These are phyloP conservation scores for Pseudomyrmex concolor DNA, from an alignment of 1,140 invertebrate species.

Conservation along the genomic window DNA sequence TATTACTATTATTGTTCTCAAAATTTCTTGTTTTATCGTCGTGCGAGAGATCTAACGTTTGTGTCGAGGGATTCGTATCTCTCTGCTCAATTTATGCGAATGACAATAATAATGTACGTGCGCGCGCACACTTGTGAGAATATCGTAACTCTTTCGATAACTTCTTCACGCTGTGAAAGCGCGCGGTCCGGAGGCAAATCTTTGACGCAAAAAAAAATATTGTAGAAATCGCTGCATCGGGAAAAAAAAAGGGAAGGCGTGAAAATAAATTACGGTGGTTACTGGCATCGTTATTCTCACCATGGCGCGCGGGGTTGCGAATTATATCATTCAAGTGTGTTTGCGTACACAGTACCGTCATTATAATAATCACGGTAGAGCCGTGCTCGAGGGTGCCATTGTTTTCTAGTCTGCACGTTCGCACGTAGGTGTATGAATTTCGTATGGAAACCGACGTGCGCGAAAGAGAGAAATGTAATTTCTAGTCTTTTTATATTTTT, in stretches of 20 bases:
- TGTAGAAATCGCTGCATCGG: conserved; percentile 52
- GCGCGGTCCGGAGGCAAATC: conserved; percentile 9
- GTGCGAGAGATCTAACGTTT: too few relatives aligned
- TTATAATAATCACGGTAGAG: conserved; percentile 69
- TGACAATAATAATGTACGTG: too few relatives aligned
- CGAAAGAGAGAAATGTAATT: background rate
- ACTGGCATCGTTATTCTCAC: conserved; percentile 62
- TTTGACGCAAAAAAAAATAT: conserved; percentile 24
- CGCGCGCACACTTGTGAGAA: too few relatives aligned
- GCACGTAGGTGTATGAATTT: conserved; percentile 64
- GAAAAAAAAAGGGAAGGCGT: background rate
- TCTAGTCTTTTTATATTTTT: too few relatives aligned
- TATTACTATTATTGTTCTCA: too few relatives aligned
- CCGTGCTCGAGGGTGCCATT: conserved; percentile 57
- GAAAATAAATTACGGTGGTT: conserved; percentile 61
- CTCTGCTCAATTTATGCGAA: too few relatives aligned
- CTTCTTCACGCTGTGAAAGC: conserved; percentile 33
- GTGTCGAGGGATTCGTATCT: too few relatives aligned
- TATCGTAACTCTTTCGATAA: conserved; percentile 36
- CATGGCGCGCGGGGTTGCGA: conserved; percentile 40
- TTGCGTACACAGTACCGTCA: conserved; percentile 45
- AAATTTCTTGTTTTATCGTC: too few relatives aligned
- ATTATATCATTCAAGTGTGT: conserved; percentile 62
- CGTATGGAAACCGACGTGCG: conserved; percentile 29
- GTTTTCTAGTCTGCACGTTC: conserved; percentile 45